These are phyloP conservation scores for Otis tarda DNA, from an alignment of 2,113 vertebrate species.

Conservation along the genomic window DNA sequence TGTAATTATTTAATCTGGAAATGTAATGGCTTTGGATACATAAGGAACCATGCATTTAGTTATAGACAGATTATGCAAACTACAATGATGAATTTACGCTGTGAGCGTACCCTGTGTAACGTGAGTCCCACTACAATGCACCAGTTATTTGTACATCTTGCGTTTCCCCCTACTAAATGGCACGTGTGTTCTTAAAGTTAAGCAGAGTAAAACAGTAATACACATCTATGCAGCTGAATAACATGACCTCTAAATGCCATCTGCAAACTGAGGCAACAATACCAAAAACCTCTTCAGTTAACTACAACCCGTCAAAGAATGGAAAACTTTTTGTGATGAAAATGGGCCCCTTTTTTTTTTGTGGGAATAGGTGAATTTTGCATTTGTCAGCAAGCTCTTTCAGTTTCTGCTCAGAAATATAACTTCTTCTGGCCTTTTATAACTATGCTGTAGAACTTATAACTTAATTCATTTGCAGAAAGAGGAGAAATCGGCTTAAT, in stretches of 20 bases:
- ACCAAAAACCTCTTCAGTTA: background rate
- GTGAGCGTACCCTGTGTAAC: background rate
- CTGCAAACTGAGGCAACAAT: background rate
- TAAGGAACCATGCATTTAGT: background rate
- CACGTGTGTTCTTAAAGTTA: background rate
- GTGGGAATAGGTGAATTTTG: background rate
- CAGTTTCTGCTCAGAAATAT: background rate
- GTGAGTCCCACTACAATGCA: background rate
- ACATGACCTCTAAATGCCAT: background rate
- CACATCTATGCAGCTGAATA: background rate
- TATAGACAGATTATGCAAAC: background rate
- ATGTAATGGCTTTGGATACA: background rate
- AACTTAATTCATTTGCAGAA: background rate
- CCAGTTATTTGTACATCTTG: background rate
- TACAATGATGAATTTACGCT: background rate
- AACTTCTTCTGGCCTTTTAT: background rate
- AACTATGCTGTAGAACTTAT: background rate
- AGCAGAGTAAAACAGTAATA: background rate
- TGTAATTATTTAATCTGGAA: conserved; percentile 15
- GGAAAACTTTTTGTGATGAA: background rate
- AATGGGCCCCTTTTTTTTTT: background rate
- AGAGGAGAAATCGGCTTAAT: background rate
- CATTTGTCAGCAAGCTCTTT: background rate
- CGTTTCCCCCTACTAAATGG: background rate
- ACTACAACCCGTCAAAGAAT: background rate